Conservation (phyloP, 2,113 vertebrate genomes). For the Prionailurus bengalensis region DNA sequence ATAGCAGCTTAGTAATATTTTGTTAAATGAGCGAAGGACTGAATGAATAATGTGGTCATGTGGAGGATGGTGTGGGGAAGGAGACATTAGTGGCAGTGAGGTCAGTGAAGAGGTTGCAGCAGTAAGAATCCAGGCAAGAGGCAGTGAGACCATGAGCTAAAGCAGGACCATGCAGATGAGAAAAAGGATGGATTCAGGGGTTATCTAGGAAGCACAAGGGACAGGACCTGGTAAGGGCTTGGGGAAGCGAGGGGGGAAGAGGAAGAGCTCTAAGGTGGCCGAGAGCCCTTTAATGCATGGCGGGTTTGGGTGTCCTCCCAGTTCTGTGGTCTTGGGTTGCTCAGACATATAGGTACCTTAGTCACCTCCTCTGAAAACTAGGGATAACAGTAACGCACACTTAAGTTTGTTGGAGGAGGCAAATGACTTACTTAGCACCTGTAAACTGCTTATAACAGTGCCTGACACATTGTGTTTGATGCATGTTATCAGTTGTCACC, state of each 20-base stretch:
- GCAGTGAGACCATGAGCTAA: fast-evolving
- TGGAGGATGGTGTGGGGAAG: background rate
- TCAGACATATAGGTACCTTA: background rate
- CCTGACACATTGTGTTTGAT: background rate
- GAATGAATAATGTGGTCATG: background rate
- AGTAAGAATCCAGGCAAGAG: background rate
- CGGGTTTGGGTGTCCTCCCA: background rate
- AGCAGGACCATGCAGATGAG: background rate
- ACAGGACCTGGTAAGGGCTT: no score
- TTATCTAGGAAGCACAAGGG: background rate
- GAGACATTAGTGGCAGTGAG: background rate
- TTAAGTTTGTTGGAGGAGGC: background rate
- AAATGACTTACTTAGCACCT: background rate
- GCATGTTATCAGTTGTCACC: background rate
- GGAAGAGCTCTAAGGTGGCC: background rate
- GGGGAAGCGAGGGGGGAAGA: no score
- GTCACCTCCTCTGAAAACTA: background rate
- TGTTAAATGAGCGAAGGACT: background rate
- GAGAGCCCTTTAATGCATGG: background rate
- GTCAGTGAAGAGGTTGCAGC: background rate
- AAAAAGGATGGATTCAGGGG: background rate
- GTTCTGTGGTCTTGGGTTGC: background rate
- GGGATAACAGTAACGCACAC: background rate
- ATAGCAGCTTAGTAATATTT: background rate
- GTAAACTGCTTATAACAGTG: background rate